A percentile compares a stretch with the other conserved stretches of the same genome.
phyloP scores from a whole-genome alignment of 2,888 invertebrate species.

The Thymelicus acteon region DNA sequence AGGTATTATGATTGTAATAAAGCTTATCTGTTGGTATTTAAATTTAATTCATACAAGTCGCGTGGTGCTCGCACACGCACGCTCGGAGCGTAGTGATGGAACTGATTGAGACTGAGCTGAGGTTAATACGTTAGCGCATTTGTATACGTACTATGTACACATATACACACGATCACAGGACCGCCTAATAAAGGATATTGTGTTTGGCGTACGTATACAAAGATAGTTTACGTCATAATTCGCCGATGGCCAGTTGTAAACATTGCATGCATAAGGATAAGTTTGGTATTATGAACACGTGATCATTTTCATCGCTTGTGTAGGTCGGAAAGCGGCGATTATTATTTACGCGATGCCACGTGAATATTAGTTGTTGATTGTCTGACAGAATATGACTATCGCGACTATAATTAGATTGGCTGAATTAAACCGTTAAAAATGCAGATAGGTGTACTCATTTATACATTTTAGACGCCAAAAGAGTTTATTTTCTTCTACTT shows the following conservation, averaged over 20 bases:
- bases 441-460: too few species aligned
- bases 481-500: too few species aligned
- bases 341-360: slow-evolving; percentile 2
- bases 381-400: too few species aligned
- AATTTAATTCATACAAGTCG: slow-evolving; percentile 4
- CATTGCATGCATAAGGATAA: slow-evolving; percentile 45
- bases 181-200: slow-evolving; percentile 20
- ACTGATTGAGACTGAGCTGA: too few species aligned
- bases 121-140: slow-evolving; percentile 22
- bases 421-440: too few species aligned
- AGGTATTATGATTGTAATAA: slow-evolving; percentile 43
- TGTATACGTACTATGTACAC: background rate
- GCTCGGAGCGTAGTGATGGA: slow-evolving; percentile 24
- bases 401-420: too few species aligned
- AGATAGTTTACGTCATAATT: slow-evolving; percentile 45
- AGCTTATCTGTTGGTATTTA: slow-evolving; percentile 48
- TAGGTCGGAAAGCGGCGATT: slow-evolving; percentile 9
- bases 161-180: slow-evolving; percentile 15
- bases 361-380: background rate
- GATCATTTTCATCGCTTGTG: slow-evolving; percentile 11
- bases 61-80: slow-evolving; percentile 13
- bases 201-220: slow-evolving; percentile 10
- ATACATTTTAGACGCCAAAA: too few species aligned
- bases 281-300: slow-evolving; percentile 27
- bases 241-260: slow-evolving; percentile 43